Evolutionary conservation across 64 coral and sea anemone species (phyloP).

Genomic region (Astreopora myriophthalma): DNA sequence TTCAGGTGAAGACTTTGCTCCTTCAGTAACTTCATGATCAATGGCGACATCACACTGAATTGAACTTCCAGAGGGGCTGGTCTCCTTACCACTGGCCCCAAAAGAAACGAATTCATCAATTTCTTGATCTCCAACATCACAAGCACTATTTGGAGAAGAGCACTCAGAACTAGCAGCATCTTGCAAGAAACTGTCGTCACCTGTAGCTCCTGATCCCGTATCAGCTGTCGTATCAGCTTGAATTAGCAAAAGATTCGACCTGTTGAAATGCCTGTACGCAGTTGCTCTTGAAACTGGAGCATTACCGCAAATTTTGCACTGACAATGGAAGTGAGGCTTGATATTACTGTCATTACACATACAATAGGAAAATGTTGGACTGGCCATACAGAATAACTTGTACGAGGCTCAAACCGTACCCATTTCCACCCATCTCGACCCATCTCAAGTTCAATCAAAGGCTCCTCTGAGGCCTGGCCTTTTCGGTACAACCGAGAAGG

Average conservation of each 20-base stretch:
- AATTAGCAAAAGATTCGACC: neutral
- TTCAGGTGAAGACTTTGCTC: neutral
- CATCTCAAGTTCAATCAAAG: too few relatives aligned
- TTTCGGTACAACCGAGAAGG: neutral
- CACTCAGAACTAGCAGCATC: too few relatives aligned
- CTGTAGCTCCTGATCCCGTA: neutral
- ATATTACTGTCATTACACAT: neutral
- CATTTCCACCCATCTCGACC: too few relatives aligned
- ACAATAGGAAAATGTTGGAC: neutral
- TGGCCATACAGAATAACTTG: too few relatives aligned
- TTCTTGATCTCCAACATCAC: too few relatives aligned
- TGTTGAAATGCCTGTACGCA: constrained; percentile 9
- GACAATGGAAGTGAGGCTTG: neutral
- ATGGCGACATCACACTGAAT: neutral
- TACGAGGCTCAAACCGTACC: too few relatives aligned
- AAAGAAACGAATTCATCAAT: too few relatives aligned
- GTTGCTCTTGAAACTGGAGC: neutral
- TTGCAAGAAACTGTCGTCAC: neutral
- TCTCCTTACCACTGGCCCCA: too few relatives aligned
- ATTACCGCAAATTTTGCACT: neutral
- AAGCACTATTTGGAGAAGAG: too few relatives aligned
- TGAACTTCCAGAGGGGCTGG: too few relatives aligned
- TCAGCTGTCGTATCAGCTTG: neutral
- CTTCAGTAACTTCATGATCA: neutral
- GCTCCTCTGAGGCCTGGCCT: neutral